These are phyloP conservation scores for Adelphocoris suturalis DNA, from an alignment of 2,888 invertebrate genomes.

Conservation along the genomic window DNA sequence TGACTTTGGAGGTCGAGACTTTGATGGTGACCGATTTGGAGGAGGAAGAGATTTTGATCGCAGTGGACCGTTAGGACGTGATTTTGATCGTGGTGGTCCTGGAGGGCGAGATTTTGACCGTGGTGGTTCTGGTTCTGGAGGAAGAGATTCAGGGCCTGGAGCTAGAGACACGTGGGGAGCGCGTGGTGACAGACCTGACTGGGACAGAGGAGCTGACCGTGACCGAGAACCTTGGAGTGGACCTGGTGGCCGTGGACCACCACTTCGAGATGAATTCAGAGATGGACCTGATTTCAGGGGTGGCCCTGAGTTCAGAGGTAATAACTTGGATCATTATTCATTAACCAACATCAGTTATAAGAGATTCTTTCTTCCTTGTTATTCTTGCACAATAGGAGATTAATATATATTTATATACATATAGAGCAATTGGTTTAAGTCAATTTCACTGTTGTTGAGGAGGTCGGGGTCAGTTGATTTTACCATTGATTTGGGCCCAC, in stretches of 20 bases:
- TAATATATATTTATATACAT: no score
- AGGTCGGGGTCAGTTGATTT: no score
- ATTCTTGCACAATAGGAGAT: no score
- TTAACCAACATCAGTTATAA: no score
- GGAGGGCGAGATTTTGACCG: slow-evolving; percentile 47
- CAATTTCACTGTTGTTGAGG: no score
- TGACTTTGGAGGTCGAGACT: slow-evolving; percentile 40
- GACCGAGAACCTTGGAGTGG: slow-evolving; percentile 61
- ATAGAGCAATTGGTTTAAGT: no score
- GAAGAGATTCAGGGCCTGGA: slow-evolving; percentile 46
- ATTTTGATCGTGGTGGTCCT: slow-evolving; percentile 59
- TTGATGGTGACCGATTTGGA: slow-evolving; percentile 38
- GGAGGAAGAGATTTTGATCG: background rate
- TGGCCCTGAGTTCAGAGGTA: slow-evolving; percentile 67
- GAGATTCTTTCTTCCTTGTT: no score
- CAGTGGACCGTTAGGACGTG: slow-evolving; percentile 31
- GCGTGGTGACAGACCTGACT: slow-evolving; percentile 70
- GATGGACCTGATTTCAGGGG: slow-evolving; percentile 72
- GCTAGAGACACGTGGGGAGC: slow-evolving; percentile 72
- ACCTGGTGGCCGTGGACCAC: slow-evolving; percentile 54
- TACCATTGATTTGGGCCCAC: background rate
- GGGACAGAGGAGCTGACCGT: slow-evolving; percentile 66
- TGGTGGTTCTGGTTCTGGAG: slow-evolving; percentile 34
- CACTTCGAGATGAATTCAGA: slow-evolving; percentile 47
- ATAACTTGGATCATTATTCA: background rate